Percentiles rank a stretch among this genome's conserved stretches.
Evolutionary conservation across 2,797 vertebrate genomes (phyloP).

Genomic region (Oophaga sylvatica): DNA sequence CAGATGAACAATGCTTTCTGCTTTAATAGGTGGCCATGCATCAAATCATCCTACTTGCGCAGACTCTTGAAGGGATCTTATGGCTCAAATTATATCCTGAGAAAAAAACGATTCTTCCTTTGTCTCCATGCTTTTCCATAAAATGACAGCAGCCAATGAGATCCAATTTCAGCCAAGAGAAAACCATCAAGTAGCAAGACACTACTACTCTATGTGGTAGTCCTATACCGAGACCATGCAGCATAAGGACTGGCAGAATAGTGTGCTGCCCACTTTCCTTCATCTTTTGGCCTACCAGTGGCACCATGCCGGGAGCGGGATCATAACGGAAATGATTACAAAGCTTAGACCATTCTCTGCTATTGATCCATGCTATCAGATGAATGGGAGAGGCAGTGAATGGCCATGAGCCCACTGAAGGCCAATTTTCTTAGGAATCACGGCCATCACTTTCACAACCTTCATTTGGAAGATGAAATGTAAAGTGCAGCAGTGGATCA

Average conservation of each 20-base stretch:
- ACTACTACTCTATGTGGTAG: constrained; percentile 65
- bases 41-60: constrained; percentile 73
- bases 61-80: constrained; percentile 75
- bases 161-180: constrained; percentile 70
- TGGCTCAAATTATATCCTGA: constrained; percentile 76
- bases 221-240: constrained; percentile 72
- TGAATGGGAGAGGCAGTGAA: constrained; percentile 78
- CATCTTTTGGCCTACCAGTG: constrained; percentile 68
- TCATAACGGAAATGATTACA: constrained; percentile 74
- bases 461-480: constrained; percentile 90
- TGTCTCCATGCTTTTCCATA: constrained; percentile 67
- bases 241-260: constrained; percentile 70
- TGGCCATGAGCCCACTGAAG: constrained; percentile 86
- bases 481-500: constrained; percentile 88
- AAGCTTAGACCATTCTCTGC: constrained; percentile 83
- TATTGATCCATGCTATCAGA: constrained; percentile 90
- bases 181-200: constrained; percentile 67
- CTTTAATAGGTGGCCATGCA: constrained; percentile 75
- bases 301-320: constrained; percentile 67
- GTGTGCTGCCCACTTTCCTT: constrained; percentile 64
- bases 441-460: constrained; percentile 84
- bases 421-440: constrained; percentile 77
- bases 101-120: constrained; percentile 75
- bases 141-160: constrained; percentile 70
- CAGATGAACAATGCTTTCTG: constrained; percentile 78